Evolutionary conservation across 92 coral and sea anemone genomes (phyloP), one percentile per base, ranked within the genome.

Genomic region (Umimayanthus chanpuru): DNA sequence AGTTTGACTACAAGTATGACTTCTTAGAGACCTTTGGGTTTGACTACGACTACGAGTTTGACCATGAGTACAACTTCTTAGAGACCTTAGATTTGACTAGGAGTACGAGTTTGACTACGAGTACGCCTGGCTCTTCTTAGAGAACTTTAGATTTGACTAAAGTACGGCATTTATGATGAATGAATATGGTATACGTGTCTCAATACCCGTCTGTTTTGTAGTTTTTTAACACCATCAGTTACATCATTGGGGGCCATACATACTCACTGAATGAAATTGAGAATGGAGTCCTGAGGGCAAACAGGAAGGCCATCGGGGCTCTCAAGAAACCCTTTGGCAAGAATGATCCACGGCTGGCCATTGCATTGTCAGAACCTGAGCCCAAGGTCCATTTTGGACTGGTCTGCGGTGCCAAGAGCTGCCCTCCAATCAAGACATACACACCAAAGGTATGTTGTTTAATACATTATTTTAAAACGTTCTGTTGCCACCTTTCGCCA

Each of bases 391-490:
- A 97, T 78, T 97, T 97, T 86, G 99, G 97, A 6, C 89, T 97
- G 53, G 99, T 97, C 29, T 97, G 99, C 72, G 99, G 99, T n/a
- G 99, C 99, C 1, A 97, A 97, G 89, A 97, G 99, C 85, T 97
- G 99, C 70, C 99, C 99, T 0, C 99, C 99, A 23, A 95, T 97
- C 91, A 97, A 97, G 90, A 97, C 99, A 1, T 97, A 97, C 90
- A 92, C 98, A 4, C 89, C 97, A 4, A 77, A 96, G 96, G 99
- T 97, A 85, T 77, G 85, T 47, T 47, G 36, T 2, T 32, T 32
- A 32, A 32, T 32, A 32, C 36, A 32, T 32, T 32, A 32, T 32
- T 32, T 32, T 32, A 32, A 32, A 32, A 32, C 36, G 36, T 32
- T 32, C 36, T 32, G 36, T 32, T 32, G 36, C 36, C 36, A 32